Conservation (phyloP, 2,113 vertebrate genomes). For the Lagopus muta region DNA sequence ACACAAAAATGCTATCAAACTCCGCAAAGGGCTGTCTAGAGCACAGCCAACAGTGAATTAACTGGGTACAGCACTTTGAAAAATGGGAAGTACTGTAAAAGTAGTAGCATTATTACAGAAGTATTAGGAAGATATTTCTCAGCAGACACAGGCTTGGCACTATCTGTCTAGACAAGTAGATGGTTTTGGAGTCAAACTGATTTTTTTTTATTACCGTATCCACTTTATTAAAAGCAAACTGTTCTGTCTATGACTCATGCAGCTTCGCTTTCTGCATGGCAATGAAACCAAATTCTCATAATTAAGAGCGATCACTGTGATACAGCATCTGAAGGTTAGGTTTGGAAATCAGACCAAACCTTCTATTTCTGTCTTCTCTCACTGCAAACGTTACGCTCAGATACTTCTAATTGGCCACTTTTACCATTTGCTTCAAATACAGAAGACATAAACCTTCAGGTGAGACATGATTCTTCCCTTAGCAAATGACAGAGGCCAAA, state of each 20-base stretch:
- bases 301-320: constrained; percentile 20
- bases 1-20: constrained; percentile 49
- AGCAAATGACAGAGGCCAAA: neutral
- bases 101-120: constrained; percentile 41
- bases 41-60: constrained; percentile 47
- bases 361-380: constrained; percentile 10
- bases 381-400: neutral
- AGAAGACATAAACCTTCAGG: neutral
- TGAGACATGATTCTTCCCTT: neutral
- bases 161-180: constrained; percentile 64
- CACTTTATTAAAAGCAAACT: constrained; percentile 70
- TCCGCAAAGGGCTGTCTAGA: constrained; percentile 31
- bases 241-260: constrained; percentile 66
- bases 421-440: neutral
- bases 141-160: constrained; percentile 63
- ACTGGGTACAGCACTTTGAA: constrained; percentile 23
- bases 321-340: constrained; percentile 27
- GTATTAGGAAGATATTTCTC: constrained; percentile 65
- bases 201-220: constrained; percentile 52
- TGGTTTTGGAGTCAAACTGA: constrained; percentile 61
- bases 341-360: neutral
- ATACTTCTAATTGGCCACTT: neutral
- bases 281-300: constrained; percentile 41
- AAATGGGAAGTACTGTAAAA: constrained; percentile 44
- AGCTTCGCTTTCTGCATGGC: constrained; percentile 44